A percentile compares a stretch with the other conserved stretches of the same genome.
These are phyloP conservation scores for Vireo griseus DNA, from an alignment of 2,797 vertebrate species.

Conservation along the genomic window DNA sequence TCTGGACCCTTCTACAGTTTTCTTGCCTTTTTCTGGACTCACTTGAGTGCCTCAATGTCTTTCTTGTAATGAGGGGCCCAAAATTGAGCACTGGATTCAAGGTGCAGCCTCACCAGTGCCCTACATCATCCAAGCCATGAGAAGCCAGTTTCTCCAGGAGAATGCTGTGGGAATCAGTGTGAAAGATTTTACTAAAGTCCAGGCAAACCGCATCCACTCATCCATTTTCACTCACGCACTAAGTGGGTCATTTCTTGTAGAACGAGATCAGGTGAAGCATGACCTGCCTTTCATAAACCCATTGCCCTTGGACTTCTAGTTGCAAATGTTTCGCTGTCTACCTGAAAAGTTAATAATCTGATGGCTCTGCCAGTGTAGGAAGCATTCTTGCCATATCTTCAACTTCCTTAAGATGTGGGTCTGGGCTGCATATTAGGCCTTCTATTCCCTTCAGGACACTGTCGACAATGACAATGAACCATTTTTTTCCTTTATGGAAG, in stretches of 20 bases:
- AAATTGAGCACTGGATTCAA: background rate
- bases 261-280: background rate
- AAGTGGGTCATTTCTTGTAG: too few relatives aligned
- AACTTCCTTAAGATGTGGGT: background rate
- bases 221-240: background rate
- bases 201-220: background rate
- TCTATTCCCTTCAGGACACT: background rate
- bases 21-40: background rate
- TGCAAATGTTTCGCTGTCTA: accelerated
- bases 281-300: background rate
- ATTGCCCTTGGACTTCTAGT: background rate
- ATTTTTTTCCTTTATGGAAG: background rate
- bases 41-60: background rate
- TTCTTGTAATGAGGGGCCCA: accelerated
- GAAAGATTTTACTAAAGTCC: background rate
- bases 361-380: background rate
- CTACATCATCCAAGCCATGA: background rate
- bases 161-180: background rate
- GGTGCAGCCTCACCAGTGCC: accelerated
- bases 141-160: background rate
- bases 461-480: background rate
- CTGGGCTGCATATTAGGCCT: background rate
- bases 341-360: background rate
- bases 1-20: background rate
- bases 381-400: background rate